Percentiles rank a stretch among this genome's conserved stretches.
Conservation (phyloP, 2,888 invertebrate species). For the Drosophila diplacantha region DNA sequence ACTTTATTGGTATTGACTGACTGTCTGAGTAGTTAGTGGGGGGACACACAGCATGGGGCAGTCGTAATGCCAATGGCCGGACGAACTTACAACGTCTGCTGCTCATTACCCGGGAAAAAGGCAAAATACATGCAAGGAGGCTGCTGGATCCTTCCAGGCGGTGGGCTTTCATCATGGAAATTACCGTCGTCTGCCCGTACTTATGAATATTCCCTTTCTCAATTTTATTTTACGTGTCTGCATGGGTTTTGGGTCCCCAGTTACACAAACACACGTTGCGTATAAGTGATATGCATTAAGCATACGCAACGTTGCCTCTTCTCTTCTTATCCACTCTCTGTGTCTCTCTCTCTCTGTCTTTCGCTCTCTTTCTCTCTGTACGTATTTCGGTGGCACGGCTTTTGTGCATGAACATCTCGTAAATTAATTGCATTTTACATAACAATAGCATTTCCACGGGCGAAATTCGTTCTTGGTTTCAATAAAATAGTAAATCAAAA, state of each 20-base stretch:
- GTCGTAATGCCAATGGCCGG: conserved; percentile 29
- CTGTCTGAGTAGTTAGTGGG: conserved; percentile 55
- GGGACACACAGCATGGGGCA: conserved; percentile 17
- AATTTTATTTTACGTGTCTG: conserved; percentile 18
- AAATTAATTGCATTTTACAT: conserved; percentile 51
- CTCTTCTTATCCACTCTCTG: not conserved
- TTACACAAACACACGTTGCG: conserved; percentile 23
- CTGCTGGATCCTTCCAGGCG: conserved; percentile 8
- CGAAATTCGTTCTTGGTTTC: conserved; percentile 17
- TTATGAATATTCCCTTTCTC: conserved; percentile 34
- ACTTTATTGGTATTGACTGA: conserved; percentile 55
- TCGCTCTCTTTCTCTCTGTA: conserved; percentile 7
- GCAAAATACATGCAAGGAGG: conserved; percentile 12
- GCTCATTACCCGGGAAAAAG: conserved; percentile 35
- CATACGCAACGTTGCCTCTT: conserved; percentile 34
- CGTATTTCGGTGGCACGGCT: conserved; percentile 23
- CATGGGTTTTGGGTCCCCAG: conserved; percentile 12
- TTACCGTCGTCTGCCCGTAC: conserved; percentile 18
- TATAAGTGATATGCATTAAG: conserved; percentile 43
- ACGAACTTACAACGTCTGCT: conserved; percentile 29
- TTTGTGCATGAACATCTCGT: conserved; percentile 54
- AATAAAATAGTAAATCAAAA: conserved; percentile 24
- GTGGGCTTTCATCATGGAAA: conserved; percentile 35
- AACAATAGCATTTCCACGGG: conserved; percentile 48
- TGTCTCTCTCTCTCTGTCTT: not conserved